Base-by-base conservation (phyloP, 1,140 invertebrate genomes). In the Leptopilina clavipes region DNA sequence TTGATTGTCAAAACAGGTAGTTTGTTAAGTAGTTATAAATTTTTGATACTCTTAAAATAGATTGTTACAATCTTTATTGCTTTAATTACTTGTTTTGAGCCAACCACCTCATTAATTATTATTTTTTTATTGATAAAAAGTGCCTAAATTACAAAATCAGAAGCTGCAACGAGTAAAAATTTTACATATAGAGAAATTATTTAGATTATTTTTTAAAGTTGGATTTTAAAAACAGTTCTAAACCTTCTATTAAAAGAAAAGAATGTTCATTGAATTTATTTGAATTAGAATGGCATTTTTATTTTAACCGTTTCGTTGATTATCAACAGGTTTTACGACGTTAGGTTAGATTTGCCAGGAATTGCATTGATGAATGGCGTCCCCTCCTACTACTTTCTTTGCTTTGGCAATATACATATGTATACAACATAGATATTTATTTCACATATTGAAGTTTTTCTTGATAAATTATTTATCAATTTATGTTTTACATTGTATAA, bases 291-390 rank as follows among this genome's bases (percentile, higher is more conserved):
- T 14, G 3, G 14, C 18, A 54, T 18, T 31, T 14, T 25, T 31
- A 65, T 65, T 31, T 31, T 65, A 22, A 65, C 56, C 11, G 22
- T 31, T 65, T 6, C 11, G 14, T 31, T 65, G 56, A 65, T 31
- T 25, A 65, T 31, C 56, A 65, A 65, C 22, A 65, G 56, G 56
- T 65, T 65, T 65, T 65, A 65, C n/a, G 48, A 17, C 48, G 48
- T 52, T 65, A 65, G 56, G 56, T 65, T 65, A 65, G 56, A 31
- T 1, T 37, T 65, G 37, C 37, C 37, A 40, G 37, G 37, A 40
- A 17, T 45, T 45, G 54, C 56, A 31, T 65, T 65, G 56, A 65
- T 65, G 56, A 65, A 65, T 65, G 56, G 56, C 56, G 25, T 31
- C 25, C 14, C 22, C 56, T 65, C 8, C 22, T 22, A 7, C 54